Percentiles rank a stretch among this genome's conserved stretches.
Evolutionary conservation across 2,888 invertebrate species (phyloP).

Genomic region (Iselma pallidipennis): DNA sequence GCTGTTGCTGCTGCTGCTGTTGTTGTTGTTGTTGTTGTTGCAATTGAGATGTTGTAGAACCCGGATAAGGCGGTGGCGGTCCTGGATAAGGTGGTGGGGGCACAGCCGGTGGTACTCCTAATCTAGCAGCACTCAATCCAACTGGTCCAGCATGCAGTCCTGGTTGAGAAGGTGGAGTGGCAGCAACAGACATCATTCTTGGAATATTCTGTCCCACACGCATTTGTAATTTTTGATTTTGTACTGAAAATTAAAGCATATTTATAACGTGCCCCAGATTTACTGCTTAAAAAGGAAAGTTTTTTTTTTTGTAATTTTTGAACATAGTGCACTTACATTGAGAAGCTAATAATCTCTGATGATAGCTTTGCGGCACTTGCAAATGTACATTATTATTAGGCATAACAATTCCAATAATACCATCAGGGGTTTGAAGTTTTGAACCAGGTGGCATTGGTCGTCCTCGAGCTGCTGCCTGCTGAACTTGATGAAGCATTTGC

Average conservation of each 20-base stretch:
- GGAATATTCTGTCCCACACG: constrained; percentile 44
- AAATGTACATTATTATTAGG: constrained; percentile 65
- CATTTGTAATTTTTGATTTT: constrained; percentile 54
- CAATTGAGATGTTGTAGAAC: constrained; percentile 53
- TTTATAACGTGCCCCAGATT: not conserved
- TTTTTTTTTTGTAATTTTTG: not conserved
- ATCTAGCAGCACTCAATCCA: constrained; percentile 54
- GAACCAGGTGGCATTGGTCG: constrained; percentile 63
- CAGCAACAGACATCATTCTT: constrained; percentile 39
- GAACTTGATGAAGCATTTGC: constrained; percentile 64
- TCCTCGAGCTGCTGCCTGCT: constrained; percentile 66
- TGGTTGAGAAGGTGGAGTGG: constrained; percentile 21
- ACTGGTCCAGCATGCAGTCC: constrained; percentile 40
- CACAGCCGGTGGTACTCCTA: constrained; percentile 57
- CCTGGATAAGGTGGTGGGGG: constrained; percentile 75
- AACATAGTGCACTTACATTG: constrained; percentile 44
- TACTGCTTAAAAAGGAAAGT: not conserved
- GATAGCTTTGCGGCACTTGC: constrained; percentile 59
- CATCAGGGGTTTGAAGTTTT: constrained; percentile 62
- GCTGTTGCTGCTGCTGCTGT: not conserved
- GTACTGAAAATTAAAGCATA: constrained; percentile 39
- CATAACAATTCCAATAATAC: constrained; percentile 68
- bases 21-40: constrained; percentile 31
- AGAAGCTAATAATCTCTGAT: constrained; percentile 45
- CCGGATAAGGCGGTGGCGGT: constrained; percentile 71